Conservation (phyloP, 2,797 vertebrate genomes). For the Coilia nasus region DNA sequence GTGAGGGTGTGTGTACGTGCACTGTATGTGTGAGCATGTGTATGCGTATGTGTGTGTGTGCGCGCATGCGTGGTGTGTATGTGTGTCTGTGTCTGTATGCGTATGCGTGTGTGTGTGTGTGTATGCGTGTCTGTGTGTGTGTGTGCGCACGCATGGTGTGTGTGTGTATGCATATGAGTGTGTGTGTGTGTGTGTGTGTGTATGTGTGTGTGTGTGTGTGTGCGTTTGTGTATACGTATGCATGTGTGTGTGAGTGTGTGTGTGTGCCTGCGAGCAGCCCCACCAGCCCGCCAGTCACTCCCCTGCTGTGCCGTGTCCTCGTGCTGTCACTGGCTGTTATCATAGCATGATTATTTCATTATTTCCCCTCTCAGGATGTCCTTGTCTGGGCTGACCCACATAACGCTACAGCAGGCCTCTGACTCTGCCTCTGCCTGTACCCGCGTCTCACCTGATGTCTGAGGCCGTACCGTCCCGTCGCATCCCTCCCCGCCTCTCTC, state of each 20-base stretch:
- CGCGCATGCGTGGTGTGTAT: too few relatives aligned
- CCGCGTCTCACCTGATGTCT: conserved; percentile 3
- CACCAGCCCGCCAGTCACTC: conserved; percentile 36
- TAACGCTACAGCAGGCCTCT: not conserved
- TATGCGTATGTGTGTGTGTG: too few relatives aligned
- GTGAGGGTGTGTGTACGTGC: not conserved
- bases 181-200: conserved; percentile 13
- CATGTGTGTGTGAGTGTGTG: not conserved
- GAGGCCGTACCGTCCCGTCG: not conserved
- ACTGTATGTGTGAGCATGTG: too few relatives aligned
- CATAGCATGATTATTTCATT: conserved; percentile 45
- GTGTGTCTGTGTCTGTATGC: too few relatives aligned
- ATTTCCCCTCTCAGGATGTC: conserved; percentile 31
- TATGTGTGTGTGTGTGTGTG: not conserved
- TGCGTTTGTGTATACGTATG: not conserved
- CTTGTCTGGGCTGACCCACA: conserved; percentile 37
- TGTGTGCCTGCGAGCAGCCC: not conserved
- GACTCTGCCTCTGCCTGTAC: not conserved
- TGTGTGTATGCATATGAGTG: conserved; percentile 1
- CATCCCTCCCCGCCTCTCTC: not conserved
- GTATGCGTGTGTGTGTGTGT: not conserved
- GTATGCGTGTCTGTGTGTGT: not conserved
- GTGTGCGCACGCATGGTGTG: conserved; percentile 2
- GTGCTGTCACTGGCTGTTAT: conserved; percentile 47
- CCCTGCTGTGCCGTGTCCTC: conserved; percentile 42